These are phyloP conservation scores for Anastrepha obliqua DNA, from an alignment of 1,140 invertebrate species.

Conservation along the genomic window DNA sequence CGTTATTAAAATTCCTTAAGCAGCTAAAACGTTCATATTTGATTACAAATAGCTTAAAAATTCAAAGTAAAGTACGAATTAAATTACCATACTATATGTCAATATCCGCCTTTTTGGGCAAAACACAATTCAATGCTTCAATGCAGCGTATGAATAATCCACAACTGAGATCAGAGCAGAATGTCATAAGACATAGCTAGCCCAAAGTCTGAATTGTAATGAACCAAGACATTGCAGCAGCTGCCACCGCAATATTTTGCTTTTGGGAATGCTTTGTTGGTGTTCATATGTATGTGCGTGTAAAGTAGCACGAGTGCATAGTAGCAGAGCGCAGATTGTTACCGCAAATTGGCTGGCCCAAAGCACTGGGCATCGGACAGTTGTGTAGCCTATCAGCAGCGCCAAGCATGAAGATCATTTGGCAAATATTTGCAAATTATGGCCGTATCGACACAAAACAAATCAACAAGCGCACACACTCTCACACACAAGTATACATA, in stretches of 20 bases:
- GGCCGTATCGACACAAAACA: background rate
- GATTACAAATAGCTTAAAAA: background rate
- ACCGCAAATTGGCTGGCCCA: slow-evolving; percentile 33
- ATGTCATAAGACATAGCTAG: background rate
- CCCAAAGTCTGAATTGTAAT: slow-evolving; percentile 42
- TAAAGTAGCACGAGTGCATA: background rate
- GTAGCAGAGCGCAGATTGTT: background rate
- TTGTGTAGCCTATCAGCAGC: background rate
- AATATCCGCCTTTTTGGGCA: background rate
- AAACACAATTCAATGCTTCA: background rate
- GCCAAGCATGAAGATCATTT: slow-evolving; percentile 30
- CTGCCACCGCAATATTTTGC: slow-evolving; percentile 25
- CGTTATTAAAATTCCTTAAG: background rate
- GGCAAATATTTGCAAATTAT: slow-evolving; percentile 47
- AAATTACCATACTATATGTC: slow-evolving; percentile 17
- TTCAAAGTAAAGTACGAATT: background rate
- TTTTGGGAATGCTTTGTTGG: background rate
- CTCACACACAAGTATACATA: background rate
- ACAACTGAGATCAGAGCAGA: background rate
- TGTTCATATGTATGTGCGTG: background rate
- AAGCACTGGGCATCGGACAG: background rate
- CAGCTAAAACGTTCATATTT: background rate
- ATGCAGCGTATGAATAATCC: slow-evolving; percentile 12
- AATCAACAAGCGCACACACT: background rate
- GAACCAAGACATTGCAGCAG: slow-evolving; percentile 8